A percentile compares a stretch with the other conserved stretches of the same genome.
Evolutionary conservation across 2,888 invertebrate genomes (phyloP).

Genomic region (Electrophaes corylata): DNA sequence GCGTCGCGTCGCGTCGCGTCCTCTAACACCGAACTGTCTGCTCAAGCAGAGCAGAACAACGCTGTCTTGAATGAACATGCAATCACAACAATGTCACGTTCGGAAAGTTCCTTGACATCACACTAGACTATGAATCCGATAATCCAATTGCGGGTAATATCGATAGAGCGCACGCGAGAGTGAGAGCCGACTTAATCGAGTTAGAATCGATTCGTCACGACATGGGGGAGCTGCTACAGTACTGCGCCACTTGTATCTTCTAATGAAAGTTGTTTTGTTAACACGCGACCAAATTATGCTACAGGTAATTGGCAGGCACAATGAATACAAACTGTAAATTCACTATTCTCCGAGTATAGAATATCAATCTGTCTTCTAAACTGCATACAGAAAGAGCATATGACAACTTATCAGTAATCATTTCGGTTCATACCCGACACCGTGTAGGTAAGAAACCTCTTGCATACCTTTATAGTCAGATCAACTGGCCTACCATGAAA

Average conservation of each 20-base stretch:
- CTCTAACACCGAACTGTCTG: no score
- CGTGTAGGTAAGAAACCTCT: no score
- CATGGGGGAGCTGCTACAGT: background rate
- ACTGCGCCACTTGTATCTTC: constrained; percentile 14
- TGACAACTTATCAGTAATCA: no score
- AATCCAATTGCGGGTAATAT: constrained; percentile 46
- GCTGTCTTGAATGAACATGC: constrained; percentile 20
- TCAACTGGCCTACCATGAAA: no score
- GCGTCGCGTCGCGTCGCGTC: background rate
- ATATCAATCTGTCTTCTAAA: no score
- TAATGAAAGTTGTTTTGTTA: constrained; percentile 39
- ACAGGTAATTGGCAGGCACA: background rate
- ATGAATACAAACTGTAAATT: background rate
- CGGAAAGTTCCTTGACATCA: constrained; percentile 47
- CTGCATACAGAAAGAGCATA: no score
- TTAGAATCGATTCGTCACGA: constrained; percentile 65
- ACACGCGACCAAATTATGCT: constrained; percentile 26
- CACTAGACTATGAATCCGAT: constrained; percentile 15
- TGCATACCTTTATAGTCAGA: no score
- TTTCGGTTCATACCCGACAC: no score
- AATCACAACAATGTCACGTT: constrained; percentile 44
- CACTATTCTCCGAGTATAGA: no score
- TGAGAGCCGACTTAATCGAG: constrained; percentile 56
- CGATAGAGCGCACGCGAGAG: constrained; percentile 40
- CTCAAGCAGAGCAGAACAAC: constrained; percentile 15